Conservation (phyloP, 2,888 invertebrate genomes). For the Cetonia aurata region DNA sequence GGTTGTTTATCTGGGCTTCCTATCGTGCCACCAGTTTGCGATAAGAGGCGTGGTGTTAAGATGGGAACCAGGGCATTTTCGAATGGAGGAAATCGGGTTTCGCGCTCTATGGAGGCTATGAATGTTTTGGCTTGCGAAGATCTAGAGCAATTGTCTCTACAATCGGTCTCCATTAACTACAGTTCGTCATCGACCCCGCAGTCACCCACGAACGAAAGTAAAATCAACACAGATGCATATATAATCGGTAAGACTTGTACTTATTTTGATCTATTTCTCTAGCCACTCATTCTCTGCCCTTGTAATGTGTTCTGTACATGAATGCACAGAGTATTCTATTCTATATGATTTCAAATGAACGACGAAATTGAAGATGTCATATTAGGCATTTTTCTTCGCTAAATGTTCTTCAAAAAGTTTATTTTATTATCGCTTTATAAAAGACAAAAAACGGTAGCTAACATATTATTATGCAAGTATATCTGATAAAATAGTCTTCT, state of each 20-base stretch:
- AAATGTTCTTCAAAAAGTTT: too few relatives aligned
- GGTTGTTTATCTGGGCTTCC: slow-evolving; percentile 60
- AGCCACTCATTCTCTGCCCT: too few relatives aligned
- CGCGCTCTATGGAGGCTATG: slow-evolving; percentile 64
- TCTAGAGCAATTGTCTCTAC: slow-evolving; percentile 63
- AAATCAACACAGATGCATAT: slow-evolving; percentile 68
- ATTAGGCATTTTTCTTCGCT: too few relatives aligned
- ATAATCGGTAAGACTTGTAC: slow-evolving; percentile 67
- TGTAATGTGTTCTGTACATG: too few relatives aligned
- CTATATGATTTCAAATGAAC: too few relatives aligned
- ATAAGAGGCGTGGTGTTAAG: slow-evolving; percentile 75
- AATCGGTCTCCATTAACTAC: slow-evolving; percentile 63
- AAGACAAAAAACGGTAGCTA: too few relatives aligned
- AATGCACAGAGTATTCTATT: too few relatives aligned
- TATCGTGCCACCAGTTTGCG: slow-evolving; percentile 51
- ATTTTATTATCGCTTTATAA: too few relatives aligned
- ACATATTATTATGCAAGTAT: too few relatives aligned
- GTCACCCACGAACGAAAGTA: slow-evolving; percentile 59
- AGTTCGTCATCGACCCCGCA: slow-evolving; percentile 62
- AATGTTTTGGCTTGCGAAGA: slow-evolving; percentile 60
- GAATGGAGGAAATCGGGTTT: slow-evolving; percentile 58
- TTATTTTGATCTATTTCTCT: background rate
- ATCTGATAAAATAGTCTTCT: too few relatives aligned
- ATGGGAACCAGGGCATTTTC: slow-evolving; percentile 79
- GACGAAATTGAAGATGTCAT: too few relatives aligned